Conservation (phyloP, 2,888 invertebrate species). For the Temnothorax unifasciatus region DNA sequence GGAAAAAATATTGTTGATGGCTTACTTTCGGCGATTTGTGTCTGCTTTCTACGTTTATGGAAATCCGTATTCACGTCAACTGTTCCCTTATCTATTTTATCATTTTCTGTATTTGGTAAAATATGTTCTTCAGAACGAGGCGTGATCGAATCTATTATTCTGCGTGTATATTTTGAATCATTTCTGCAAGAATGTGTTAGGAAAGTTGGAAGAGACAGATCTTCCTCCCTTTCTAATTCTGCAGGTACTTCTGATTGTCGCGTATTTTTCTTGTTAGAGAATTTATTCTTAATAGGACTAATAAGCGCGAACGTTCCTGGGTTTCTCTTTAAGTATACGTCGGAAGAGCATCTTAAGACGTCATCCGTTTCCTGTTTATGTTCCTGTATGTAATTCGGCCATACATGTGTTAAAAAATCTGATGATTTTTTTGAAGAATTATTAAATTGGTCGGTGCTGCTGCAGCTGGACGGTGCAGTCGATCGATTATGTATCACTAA, state of each 20-base stretch:
- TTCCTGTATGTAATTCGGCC: not conserved
- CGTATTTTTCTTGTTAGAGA: not conserved
- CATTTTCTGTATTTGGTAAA: not conserved
- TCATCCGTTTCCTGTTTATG: constrained; percentile 9
- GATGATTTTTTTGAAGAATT: constrained; percentile 9
- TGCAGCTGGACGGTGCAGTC: not conserved
- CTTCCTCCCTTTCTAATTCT: not conserved
- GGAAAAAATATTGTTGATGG: not conserved
- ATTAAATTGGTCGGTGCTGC: not conserved
- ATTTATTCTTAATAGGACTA: constrained; percentile 3
- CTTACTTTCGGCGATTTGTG: constrained; percentile 8
- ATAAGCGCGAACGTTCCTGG: constrained; percentile 54
- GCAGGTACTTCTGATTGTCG: not conserved
- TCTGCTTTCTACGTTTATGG: not conserved
- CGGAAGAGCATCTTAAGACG: constrained; percentile 36
- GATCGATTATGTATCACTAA: not conserved
- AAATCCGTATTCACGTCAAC: not conserved
- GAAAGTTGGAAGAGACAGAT: not conserved
- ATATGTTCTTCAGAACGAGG: not conserved
- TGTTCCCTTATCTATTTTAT: not conserved
- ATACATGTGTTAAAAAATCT: constrained; percentile 6
- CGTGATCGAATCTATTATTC: not conserved
- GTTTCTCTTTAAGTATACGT: constrained; percentile 60
- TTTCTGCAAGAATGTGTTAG: not conserved
- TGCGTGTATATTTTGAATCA: not conserved